Conservation (phyloP, 2,797 vertebrate genomes). For the Morus bassanus region DNA sequence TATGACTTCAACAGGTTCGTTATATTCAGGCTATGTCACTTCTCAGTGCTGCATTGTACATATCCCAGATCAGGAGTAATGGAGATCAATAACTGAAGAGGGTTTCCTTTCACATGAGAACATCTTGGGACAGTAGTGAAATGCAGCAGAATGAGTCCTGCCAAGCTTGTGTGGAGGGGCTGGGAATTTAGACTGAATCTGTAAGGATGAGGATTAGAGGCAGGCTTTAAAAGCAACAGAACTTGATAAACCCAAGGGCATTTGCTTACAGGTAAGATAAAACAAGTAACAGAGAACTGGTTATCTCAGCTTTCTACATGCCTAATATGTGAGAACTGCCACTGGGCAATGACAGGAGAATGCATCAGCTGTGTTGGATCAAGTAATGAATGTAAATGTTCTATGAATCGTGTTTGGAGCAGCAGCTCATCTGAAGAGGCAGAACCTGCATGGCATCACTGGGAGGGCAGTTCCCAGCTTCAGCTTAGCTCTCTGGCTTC, state of each 20-base stretch:
- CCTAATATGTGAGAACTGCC: neutral
- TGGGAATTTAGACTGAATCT: neutral
- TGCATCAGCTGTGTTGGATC: neutral
- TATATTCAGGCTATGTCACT: neutral
- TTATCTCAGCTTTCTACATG: neutral
- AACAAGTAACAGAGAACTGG: neutral
- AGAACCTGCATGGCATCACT: neutral
- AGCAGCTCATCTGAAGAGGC: neutral
- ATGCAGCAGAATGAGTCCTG: neutral
- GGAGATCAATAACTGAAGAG: neutral
- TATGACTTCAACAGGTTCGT: neutral
- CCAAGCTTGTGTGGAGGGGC: neutral
- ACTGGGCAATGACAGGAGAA: accelerated
- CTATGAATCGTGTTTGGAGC: accelerated
- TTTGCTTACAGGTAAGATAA: neutral
- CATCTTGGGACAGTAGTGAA: neutral
- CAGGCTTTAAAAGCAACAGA: neutral
- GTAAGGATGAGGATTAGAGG: neutral
- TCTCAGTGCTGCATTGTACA: neutral
- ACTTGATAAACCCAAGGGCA: neutral
- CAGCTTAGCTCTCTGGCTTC: neutral
- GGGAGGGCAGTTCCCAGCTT: neutral
- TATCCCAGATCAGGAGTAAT: neutral
- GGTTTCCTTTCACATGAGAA: neutral
- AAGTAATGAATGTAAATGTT: too few relatives aligned